Evolutionary conservation across 2,797 vertebrate species (phyloP), one percentile per base, ranked within the genome.

Genomic region (Girardinus metallicus): DNA sequence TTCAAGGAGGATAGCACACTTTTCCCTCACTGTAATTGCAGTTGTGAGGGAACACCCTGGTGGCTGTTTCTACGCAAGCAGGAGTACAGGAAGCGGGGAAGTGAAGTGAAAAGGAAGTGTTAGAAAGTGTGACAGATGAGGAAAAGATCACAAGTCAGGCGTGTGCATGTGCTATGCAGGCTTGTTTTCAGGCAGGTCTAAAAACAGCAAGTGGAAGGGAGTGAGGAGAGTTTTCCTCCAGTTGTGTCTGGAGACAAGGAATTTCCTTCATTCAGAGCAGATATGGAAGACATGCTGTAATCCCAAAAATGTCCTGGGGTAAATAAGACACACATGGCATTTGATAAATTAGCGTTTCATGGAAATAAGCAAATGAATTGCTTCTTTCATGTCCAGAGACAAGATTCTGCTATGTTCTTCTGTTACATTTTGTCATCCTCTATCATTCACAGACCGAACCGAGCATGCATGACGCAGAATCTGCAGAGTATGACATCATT

Each of bases 11-110:
- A 83, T 85, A 90, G 88, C 86, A 87, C 68, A 51, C 79, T 85
- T 89, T 70, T 91, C 84, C 74, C 62, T 60, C 80, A 85, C 87
- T 87, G 76, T 83, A 86, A 83, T 80, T 83, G 75, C 82, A 85
- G 81, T 90, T 86, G 71, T 26, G 72, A 91, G 91, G 92, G 85
- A 92, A 92, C 85, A 89, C 86, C 92, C 86, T 82, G 11, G 23
- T 84, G 80, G 71, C 80, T 83, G 86, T 62, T 86, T 86, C 75
- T 81, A 60, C 64, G 74, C 68, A 80, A 70, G 43, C 57, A 80
- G 51, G 53, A 82, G 66, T 43, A 76, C 66, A 80, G 73, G 34
- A 77, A 83, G 75, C 23, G 76, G 68, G 26, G 76, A 81, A 80
- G 34, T 64, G 78, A 87, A 80, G 88, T 88, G 89, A 81, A 88